Percentiles rank a stretch among this genome's conserved stretches.
Evolutionary conservation across 1,140 invertebrate genomes (phyloP).

Genomic region (Papilio helenus): DNA sequence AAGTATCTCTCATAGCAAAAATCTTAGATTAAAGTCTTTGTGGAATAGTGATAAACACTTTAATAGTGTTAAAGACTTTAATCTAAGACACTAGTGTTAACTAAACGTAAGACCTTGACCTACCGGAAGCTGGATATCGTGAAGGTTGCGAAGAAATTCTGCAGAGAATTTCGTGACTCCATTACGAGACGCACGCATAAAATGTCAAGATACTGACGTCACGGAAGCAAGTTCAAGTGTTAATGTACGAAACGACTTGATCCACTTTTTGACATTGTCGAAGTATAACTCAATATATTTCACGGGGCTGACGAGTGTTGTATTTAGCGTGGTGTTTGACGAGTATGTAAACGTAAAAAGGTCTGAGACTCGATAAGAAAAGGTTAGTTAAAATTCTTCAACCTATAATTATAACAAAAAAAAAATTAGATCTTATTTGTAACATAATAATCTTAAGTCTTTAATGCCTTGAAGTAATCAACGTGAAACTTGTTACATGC

Average conservation of each 20-base stretch:
- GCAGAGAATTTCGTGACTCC: constrained; percentile 54
- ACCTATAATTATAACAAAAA: too few species aligned
- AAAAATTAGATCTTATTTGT: too few species aligned
- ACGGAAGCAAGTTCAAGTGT: constrained; percentile 45
- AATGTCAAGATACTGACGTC: constrained; percentile 71
- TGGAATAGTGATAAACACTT: too few species aligned
- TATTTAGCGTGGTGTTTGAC: background rate
- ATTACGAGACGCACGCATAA: constrained; percentile 47
- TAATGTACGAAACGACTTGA: constrained; percentile 42
- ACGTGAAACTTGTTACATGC: too few species aligned
- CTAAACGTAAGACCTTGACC: constrained; percentile 54
- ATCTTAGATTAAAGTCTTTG: background rate
- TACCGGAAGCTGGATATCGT: constrained; percentile 58
- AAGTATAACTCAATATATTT: constrained; percentile 17
- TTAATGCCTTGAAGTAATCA: too few species aligned
- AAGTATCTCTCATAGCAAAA: background rate
- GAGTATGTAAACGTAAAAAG: too few species aligned
- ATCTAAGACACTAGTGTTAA: background rate
- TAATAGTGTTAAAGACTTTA: too few species aligned
- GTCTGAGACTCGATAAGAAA: too few species aligned
- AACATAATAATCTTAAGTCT: too few species aligned
- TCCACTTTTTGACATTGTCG: constrained; percentile 10
- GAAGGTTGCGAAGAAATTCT: constrained; percentile 63
- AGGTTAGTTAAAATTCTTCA: too few species aligned
- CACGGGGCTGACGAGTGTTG: background rate